Base-by-base conservation (phyloP, 2,113 vertebrate species). In the Corythaixoides concolor region DNA sequence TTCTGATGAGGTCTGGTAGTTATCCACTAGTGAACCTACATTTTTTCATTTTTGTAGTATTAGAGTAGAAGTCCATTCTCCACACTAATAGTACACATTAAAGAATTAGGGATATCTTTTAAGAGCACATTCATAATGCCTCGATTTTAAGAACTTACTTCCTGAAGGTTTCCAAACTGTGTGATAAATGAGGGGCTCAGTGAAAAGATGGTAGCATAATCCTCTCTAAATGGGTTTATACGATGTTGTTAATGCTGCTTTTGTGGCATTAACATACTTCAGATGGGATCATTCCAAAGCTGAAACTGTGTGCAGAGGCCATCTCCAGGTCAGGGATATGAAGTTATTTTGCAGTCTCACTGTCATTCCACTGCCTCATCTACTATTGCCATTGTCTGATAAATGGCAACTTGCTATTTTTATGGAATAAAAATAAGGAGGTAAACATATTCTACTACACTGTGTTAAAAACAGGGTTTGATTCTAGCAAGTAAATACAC, bases 171-270 rank as follows among this genome's bases (percentile, higher is more conserved):
- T 93, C 37, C 58, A 88, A 81, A 95, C 27, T 30, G 21, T 76
- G 43, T 50, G 53, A 89, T 75, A 97, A 94, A 90, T 1, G 2
- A 80, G 49, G 18, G 59, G 21, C 93, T 80, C 87, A 87, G 87
- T 47, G 89, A 96, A 96, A 45, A 69, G 60, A 79, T 59, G 79
- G 84, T 35, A 85, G 69, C 58, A 78, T 89, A 95, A 94, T 95
- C 86, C 53, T 72, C 69, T 92, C 73, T 84, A 95, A 96, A 89
- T 80, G 59, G 80, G 66, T 21, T 96, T 94, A 86, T 47, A 53
- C 5, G 16, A 70, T 85, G 68, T 53, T 87, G 77, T 37, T 95
- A 97, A 96, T 81, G 49, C 94, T 89, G 83, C 92, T 59, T 85
- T 70, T 89, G 79, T 2, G 2, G 79, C 75, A 94, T 96, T 95